Base-by-base conservation (phyloP, 2,797 vertebrate species). In the Taeniopygia guttata region DNA sequence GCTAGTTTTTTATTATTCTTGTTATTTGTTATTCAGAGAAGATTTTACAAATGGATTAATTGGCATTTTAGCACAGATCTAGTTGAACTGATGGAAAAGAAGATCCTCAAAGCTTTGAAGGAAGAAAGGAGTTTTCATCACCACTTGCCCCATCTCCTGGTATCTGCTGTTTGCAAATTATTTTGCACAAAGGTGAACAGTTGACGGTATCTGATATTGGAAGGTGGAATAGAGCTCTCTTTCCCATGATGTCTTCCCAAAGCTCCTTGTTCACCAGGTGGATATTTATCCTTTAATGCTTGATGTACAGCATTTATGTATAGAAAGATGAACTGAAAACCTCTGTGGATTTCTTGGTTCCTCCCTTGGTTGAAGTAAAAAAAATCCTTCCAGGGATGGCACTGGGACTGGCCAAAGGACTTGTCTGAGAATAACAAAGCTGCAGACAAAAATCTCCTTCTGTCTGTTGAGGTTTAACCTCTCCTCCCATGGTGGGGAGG, bases 61-160 rank as follows among this genome's bases (percentile, higher is more conserved):
- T 73, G 77, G 27, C 80, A 93, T 87, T 94, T 95, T 76, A 87
- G 46, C 63, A 59, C 40, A 66, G 30, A 79, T 36, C 48, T 25
- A 27, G n/a, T 51, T 58, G 72, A 82, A 68, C 49, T 86, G 29
- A 42, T 89, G 77, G 63, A 43, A 78, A 89, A 84, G 46, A 79
- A n/a, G 49, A 43, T 11, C 48, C 16, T 29, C 34, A 89, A 55
- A 30, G 19, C 36, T 78, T 29, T 42, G 79, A 77, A 70, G 60
- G 45, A 32, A 77, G 78, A 85, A 59, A 68, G 73, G 36, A 67
- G 10, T 36, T 93, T 56, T 73, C 56, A 30, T 85, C 64, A 43
- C 34, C 19, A 12, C 46, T 55, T 3, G 0, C 6, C 19, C 55
- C 59, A 27, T 22, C 49, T 40, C 1, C 0, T 43, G 69, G 23